These are phyloP conservation scores for Zelleria hepariella DNA, from an alignment of 2,888 invertebrate species.

Conservation along the genomic window DNA sequence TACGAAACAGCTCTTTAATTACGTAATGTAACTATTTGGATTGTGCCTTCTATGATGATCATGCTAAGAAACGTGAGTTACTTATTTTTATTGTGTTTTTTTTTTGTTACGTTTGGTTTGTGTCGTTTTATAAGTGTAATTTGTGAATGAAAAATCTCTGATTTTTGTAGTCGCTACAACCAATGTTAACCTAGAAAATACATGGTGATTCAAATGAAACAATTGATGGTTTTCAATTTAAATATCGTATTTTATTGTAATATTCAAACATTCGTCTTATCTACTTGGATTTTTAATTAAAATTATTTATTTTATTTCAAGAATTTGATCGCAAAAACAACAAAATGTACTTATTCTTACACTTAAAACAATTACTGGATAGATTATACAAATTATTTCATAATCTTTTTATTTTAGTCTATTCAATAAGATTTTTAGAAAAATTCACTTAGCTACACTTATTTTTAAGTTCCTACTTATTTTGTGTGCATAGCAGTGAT, in stretches of 20 bases:
- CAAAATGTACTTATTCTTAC: not conserved
- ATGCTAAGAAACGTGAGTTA: no score
- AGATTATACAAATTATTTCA: not conserved
- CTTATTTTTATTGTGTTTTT: no score
- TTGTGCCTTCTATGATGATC: no score
- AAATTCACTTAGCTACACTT: not conserved
- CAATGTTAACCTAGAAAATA: not conserved
- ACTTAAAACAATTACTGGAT: not conserved
- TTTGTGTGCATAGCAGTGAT: not conserved
- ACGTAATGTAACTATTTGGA: no score
- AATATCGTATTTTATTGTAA: not conserved
- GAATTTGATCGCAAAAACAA: constrained; percentile 1
- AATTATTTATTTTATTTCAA: not conserved
- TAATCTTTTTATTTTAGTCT: not conserved
- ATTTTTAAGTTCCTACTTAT: not conserved
- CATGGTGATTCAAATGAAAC: not conserved
- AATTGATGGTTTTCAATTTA: not conserved
- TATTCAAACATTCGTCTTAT: not conserved
- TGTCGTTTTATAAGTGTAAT: no score
- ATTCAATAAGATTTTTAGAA: not conserved
- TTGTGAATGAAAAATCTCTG: no score
- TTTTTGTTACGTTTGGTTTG: no score
- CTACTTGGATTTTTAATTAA: not conserved
- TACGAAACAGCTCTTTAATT: no score
- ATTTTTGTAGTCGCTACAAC: not conserved